Evolutionary conservation across 2,797 vertebrate species (phyloP).

Genomic region (Eurystomus glaucurus): DNA sequence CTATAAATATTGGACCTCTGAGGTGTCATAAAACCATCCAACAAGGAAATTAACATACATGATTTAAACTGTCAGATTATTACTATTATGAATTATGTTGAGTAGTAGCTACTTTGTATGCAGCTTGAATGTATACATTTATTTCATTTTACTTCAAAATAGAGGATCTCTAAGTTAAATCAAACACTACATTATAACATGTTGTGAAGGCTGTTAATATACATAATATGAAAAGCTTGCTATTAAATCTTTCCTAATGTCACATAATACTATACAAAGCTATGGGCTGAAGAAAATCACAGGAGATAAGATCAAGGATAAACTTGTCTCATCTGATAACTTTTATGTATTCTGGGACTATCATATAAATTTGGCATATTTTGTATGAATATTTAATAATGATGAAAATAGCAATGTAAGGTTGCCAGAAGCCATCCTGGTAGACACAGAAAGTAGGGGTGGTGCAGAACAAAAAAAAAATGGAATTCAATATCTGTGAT

Average conservation of each 20-base stretch:
- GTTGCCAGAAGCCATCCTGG: not conserved
- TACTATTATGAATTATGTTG: slow-evolving; percentile 52
- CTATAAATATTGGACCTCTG: slow-evolving; percentile 28
- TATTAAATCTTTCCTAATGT: not conserved
- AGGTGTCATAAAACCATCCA: slow-evolving; percentile 25
- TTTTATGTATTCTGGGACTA: not conserved
- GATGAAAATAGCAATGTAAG: not conserved
- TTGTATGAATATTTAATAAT: not conserved
- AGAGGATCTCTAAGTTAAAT: not conserved
- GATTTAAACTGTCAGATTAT: slow-evolving; percentile 65
- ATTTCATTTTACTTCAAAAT: not conserved
- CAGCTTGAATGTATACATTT: not conserved
- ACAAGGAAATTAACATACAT: slow-evolving; percentile 66
- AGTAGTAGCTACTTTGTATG: slow-evolving; percentile 17
- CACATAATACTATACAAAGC: not conserved
- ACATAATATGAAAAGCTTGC: not conserved
- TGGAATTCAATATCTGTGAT: not conserved
- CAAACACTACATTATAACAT: not conserved
- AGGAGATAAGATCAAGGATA: not conserved
- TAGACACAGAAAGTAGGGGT: not conserved
- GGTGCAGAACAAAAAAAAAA: not conserved
- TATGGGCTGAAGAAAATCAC: not conserved
- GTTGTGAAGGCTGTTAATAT: not conserved
- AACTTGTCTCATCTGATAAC: not conserved
- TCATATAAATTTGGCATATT: not conserved